Base-by-base conservation (phyloP, 2,888 invertebrate genomes). In the Eupsilia transversa region DNA sequence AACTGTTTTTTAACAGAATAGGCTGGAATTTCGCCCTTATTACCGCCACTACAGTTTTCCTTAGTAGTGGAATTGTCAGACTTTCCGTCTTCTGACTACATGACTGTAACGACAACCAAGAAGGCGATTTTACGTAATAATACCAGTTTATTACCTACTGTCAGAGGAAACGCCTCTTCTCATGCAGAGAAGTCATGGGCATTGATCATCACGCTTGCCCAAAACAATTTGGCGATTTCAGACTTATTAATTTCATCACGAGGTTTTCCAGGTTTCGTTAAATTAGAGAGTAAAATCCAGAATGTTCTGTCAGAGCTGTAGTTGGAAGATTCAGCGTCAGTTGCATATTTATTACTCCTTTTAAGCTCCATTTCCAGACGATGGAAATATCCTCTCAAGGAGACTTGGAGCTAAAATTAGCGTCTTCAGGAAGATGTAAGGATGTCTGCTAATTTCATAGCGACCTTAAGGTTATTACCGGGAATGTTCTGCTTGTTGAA, bases 381-480 rank as follows among this genome's bases (percentile, higher is more conserved):
- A 41, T 79, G 38, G 17, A 79, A 75, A 67, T 70, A 69, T 54
- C 75, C 84, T 75, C 79, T 52, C 80, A 82, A 75, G 72, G 84
- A 72, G 68, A 43, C 12, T 7, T 17, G 0, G 0, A n/a, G 14
- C 49, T 76, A 82, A 69, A 72, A 56, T 66, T 83, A 75, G 56
- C n/a, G 0, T 20, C 30, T 66, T 9, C 66, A 72, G 84, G 84
- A 82, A 82, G 69, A 46, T n/a, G 30, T 0, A 30, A 57, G 14
- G 56, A 69, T 57, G 56, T 72, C 52, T 57, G 52, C n/a, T 43
- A 54, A 67, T 59, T 70, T 43, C 64, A 79, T 23, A 9, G 10
- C 46, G 38, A 74, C 79, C 70, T 81, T 59, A 23, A 38, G 23
- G n/a, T 46, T 46, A 77, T 56, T 57, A n/a, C 33, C n/a, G 43